These are phyloP conservation scores for Drosophila simulans DNA, from an alignment of 1,140 invertebrate genomes.

Conservation along the genomic window DNA sequence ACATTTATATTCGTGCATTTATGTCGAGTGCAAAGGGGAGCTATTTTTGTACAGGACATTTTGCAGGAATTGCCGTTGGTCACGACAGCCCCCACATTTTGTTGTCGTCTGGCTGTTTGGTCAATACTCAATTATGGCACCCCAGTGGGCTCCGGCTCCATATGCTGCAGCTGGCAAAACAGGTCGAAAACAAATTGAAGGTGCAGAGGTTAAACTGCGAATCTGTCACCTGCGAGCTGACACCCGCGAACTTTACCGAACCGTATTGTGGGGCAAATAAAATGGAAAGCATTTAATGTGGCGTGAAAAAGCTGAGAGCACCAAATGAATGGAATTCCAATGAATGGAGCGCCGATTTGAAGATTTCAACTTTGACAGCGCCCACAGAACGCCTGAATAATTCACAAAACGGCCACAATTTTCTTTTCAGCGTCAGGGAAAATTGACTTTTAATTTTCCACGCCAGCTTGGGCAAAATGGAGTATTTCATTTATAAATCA, in stretches of 20 bases:
- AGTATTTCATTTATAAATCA: conserved; percentile 41
- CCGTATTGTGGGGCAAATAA: conserved; percentile 35
- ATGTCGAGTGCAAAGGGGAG: conserved; percentile 4
- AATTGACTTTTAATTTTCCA: conserved; percentile 66
- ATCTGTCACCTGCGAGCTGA: conserved; percentile 54
- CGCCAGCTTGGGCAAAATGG: conserved; percentile 21
- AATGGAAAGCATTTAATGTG: conserved; percentile 59
- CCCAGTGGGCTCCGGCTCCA: conserved; percentile 19
- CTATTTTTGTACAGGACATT: conserved; percentile 55
- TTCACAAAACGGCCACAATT: conserved; percentile 35
- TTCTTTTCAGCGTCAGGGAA: conserved; percentile 24
- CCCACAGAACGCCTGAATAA: conserved; percentile 46
- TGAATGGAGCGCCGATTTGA: conserved; percentile 24
- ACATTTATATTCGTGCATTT: conserved; percentile 31
- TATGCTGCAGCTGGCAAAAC: conserved; percentile 16
- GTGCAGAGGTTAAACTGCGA: conserved; percentile 57
- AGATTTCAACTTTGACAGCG: conserved; percentile 36
- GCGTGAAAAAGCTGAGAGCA: conserved; percentile 65
- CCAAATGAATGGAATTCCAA: conserved; percentile 36
- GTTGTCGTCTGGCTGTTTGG: conserved; percentile 59
- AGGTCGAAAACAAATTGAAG: conserved; percentile 23
- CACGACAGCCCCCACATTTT: conserved; percentile 47
- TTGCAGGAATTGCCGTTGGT: conserved; percentile 57
- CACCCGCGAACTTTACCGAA: conserved; percentile 23
- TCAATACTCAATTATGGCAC: conserved; percentile 68